A percentile compares a stretch with the other conserved stretches of the same genome.
phyloP scores from a whole-genome alignment of 2,797 vertebrate genomes.

The Sebastes cheni region DNA sequence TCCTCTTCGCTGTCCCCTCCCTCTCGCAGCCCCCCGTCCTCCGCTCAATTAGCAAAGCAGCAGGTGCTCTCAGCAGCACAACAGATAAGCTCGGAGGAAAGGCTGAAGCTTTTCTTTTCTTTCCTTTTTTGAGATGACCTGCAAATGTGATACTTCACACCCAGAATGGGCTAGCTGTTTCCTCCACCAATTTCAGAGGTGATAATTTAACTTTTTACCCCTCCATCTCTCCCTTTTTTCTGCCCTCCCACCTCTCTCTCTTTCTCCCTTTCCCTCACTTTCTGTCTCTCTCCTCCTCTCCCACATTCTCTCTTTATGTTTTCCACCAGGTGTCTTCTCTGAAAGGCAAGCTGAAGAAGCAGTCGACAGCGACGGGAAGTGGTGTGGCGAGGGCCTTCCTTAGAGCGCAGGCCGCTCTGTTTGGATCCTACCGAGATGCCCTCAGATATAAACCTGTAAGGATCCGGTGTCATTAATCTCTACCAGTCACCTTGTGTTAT shows the following conservation, averaged over 20 bases:
- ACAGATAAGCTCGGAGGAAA: constrained; percentile 86
- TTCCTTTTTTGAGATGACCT: constrained; percentile 87
- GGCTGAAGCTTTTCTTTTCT: constrained; percentile 80
- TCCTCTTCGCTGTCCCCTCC: constrained; percentile 64
- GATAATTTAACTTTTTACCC: constrained; percentile 91
- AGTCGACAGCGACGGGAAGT: constrained; percentile 94
- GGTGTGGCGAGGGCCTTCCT: constrained; percentile 94
- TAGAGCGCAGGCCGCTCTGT: constrained; percentile 92
- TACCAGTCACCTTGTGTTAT: background rate
- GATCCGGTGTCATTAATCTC: background rate
- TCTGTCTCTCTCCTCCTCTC: constrained; percentile 17
- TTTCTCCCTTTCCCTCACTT: background rate
- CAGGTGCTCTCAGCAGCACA: constrained; percentile 90
- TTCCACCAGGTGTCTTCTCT: constrained; percentile 90
- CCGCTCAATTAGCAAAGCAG: constrained; percentile 96
- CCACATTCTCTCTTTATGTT: constrained; percentile 29
- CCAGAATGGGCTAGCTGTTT: constrained; percentile 89
- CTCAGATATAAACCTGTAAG: constrained; percentile 98
- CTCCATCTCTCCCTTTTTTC: constrained; percentile 50
- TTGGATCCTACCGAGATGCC: constrained; percentile 95
- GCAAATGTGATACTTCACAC: constrained; percentile 92
- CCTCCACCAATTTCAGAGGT: constrained; percentile 93
- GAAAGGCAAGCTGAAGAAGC: constrained; percentile 98
- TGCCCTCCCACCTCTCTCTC: background rate
- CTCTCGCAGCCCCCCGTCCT: constrained; percentile 79